A percentile compares a stretch with the other conserved stretches of the same genome.
These are phyloP conservation scores for Coendou prehensilis DNA, from an alignment of 2,797 vertebrate species.

Conservation along the genomic window DNA sequence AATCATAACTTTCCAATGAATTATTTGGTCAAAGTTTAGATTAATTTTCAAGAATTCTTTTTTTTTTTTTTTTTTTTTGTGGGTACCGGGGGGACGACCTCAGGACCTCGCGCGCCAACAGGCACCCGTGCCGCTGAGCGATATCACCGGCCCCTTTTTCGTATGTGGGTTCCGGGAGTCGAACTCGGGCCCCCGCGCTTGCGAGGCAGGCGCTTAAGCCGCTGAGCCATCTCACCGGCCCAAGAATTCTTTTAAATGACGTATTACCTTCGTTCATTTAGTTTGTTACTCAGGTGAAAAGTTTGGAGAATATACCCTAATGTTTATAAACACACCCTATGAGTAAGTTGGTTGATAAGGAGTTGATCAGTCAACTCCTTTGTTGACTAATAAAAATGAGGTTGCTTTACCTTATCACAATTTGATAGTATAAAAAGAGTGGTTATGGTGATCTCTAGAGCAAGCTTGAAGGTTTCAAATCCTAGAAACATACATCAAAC, in stretches of 20 bases:
- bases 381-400: not conserved
- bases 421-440: not conserved
- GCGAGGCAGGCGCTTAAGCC: no score
- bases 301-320: not conserved
- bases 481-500: not conserved
- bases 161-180: no score
- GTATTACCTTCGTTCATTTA: not conserved
- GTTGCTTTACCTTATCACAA: not conserved
- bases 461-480: not conserved
- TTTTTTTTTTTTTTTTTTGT: slow-evolving; percentile 40
- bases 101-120: no score
- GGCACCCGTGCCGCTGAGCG: no score
- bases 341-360: not conserved
- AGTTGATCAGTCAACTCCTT: not conserved
- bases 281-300: not conserved
- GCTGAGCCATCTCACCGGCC: no score
- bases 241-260: not conserved
- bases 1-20: not conserved
- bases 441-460: not conserved
- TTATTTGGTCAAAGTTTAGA: not conserved
- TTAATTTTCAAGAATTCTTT: not conserved
- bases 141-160: no score
- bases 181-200: no score
- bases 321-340: not conserved
- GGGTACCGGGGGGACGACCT: no score